phyloP scores from a whole-genome alignment of 2,888 invertebrate species.

The Empis stercorea region DNA sequence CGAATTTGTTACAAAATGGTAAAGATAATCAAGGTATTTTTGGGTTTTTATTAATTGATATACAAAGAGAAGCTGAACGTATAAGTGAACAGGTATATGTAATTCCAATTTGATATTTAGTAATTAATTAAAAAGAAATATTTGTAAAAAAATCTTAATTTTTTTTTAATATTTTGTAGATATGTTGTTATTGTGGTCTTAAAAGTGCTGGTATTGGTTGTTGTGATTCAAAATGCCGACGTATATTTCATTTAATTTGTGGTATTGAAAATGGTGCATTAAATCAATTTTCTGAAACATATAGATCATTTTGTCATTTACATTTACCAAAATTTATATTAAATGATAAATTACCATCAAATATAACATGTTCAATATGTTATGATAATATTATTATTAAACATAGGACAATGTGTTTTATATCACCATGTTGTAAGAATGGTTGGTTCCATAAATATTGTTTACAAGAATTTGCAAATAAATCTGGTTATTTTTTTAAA shows the following conservation, averaged over 20 bases:
- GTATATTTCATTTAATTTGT: slow-evolving; percentile 63
- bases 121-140: too few relatives aligned
- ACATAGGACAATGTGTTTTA: slow-evolving; percentile 22
- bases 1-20: slow-evolving; percentile 55
- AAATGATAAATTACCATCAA: slow-evolving; percentile 1
- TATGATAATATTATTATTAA: slow-evolving; percentile 42
- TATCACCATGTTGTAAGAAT: slow-evolving; percentile 65
- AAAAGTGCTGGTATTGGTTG: slow-evolving; percentile 63
- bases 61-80: slow-evolving; percentile 49
- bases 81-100: slow-evolving; percentile 53
- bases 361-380: slow-evolving; percentile 52
- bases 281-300: slow-evolving; percentile 50
- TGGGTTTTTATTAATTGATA: slow-evolving; percentile 59
- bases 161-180: slow-evolving; percentile 38
- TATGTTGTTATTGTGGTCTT: slow-evolving; percentile 53
- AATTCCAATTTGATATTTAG: too few relatives aligned
- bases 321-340: slow-evolving; percentile 14
- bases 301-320: slow-evolving; percentile 34
- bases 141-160: slow-evolving; percentile 1
- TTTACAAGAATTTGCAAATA: slow-evolving; percentile 55
- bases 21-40: slow-evolving; percentile 54
- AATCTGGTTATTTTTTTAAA: slow-evolving; percentile 70
- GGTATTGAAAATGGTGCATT: slow-evolving; percentile 50
- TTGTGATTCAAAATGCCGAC: slow-evolving; percentile 46
- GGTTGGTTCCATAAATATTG: slow-evolving; percentile 66